Conservation (phyloP, 2,797 vertebrate species). For the Girardinus metallicus region DNA sequence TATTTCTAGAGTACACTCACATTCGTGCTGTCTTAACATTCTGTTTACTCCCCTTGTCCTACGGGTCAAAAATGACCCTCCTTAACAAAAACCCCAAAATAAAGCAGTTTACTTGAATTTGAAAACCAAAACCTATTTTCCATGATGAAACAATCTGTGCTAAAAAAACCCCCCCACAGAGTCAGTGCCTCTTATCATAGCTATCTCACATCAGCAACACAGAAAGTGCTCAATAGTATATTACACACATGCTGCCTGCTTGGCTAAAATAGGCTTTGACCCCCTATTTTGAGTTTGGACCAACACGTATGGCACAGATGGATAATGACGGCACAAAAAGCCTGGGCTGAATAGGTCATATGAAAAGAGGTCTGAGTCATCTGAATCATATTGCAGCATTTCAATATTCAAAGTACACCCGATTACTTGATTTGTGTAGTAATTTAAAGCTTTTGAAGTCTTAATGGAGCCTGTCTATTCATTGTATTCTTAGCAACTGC, state of each 20-base stretch:
- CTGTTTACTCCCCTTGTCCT: too few species aligned
- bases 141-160: too few species aligned
- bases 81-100: too few species aligned
- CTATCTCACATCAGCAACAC: background rate
- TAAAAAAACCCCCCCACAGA: background rate
- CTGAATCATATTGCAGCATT: background rate
- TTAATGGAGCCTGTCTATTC: background rate
- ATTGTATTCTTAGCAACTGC: background rate
- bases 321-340: background rate
- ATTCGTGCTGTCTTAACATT: too few species aligned
- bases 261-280: background rate
- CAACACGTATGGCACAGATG: background rate
- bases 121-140: too few species aligned
- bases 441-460: background rate
- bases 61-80: too few species aligned
- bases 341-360: background rate
- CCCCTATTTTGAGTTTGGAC: background rate
- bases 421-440: background rate
- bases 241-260: background rate
- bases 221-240: background rate
- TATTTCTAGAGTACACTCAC: background rate
- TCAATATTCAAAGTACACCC: background rate
- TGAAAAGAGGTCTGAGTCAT: background rate
- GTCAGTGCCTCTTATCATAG: background rate
- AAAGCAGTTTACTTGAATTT: too few species aligned